Conservation (phyloP, 2,113 vertebrate genomes). For the Rhizomys pruinosus region DNA sequence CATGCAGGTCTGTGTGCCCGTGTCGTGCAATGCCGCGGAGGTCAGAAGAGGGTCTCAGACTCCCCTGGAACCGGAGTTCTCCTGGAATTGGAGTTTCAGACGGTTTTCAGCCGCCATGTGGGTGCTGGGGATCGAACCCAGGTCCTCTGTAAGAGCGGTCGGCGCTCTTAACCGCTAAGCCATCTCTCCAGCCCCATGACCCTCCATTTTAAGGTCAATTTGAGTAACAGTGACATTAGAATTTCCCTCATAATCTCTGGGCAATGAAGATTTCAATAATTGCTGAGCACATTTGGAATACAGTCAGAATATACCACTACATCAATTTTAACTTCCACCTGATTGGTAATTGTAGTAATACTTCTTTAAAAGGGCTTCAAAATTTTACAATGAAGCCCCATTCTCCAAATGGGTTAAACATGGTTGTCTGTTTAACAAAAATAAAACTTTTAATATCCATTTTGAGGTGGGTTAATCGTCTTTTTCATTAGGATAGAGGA, state of each 20-base stretch:
- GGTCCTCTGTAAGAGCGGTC: no score
- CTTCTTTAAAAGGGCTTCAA: conserved; percentile 47
- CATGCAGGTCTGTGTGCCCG: no score
- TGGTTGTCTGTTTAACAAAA: conserved; percentile 60
- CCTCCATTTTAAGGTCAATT: conserved; percentile 59
- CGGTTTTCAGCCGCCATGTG: no score
- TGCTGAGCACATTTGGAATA: conserved; percentile 50
- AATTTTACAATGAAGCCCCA: conserved; percentile 4
- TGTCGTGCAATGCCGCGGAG: no score
- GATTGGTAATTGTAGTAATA: conserved; percentile 55
- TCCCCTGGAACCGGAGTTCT: no score
- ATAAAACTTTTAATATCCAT: conserved; percentile 78
- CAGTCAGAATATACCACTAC: conserved; percentile 49
- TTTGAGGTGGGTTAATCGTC: conserved; percentile 84
- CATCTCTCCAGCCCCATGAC: no score
- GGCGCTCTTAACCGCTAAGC: no score
- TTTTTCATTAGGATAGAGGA: conserved; percentile 86
- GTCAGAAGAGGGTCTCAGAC: no score
- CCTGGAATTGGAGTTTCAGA: no score
- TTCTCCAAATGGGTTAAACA: conserved; percentile 72
- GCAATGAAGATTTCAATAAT: conserved; percentile 34
- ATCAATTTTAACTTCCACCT: conserved; percentile 42
- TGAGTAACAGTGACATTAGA: conserved; percentile 52
- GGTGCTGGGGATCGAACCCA: no score
- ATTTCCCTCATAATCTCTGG: conserved; percentile 43